Evolutionary conservation across 2,113 vertebrate genomes (phyloP).

Genomic region (Arenaria interpres): DNA sequence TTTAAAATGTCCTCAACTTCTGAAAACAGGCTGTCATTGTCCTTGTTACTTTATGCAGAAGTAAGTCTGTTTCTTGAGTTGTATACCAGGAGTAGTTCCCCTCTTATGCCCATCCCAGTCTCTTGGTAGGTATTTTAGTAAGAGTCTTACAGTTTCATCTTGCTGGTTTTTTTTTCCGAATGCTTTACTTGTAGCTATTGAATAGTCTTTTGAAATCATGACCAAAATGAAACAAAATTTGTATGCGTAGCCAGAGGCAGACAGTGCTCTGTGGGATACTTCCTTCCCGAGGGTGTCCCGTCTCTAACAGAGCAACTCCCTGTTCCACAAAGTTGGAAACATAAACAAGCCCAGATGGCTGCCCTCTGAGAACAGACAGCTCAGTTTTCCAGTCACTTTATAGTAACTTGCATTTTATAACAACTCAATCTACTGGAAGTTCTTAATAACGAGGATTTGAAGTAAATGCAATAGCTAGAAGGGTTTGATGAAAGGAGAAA

Average conservation of each 20-base stretch:
- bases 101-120: not conserved
- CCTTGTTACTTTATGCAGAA: slow-evolving; percentile 38
- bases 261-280: slow-evolving; percentile 50
- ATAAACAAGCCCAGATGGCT: slow-evolving; percentile 80
- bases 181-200: not conserved
- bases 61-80: not conserved
- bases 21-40: slow-evolving; percentile 28
- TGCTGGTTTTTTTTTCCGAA: not conserved
- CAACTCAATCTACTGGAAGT: not conserved
- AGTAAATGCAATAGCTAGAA: not conserved
- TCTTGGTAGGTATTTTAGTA: not conserved
- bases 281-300: slow-evolving; percentile 68
- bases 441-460: not conserved
- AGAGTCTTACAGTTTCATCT: not conserved
- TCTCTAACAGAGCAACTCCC: slow-evolving; percentile 70
- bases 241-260: slow-evolving; percentile 44
- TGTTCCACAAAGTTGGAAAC: slow-evolving; percentile 76
- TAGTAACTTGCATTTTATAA: slow-evolving; percentile 6
- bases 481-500: not conserved
- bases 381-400: slow-evolving; percentile 14
- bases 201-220: slow-evolving; percentile 11
- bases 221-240: slow-evolving; percentile 30
- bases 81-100: not conserved
- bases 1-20: not conserved
- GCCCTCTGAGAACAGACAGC: slow-evolving; percentile 45